Evolutionary conservation across 1,140 invertebrate species (phyloP).

Genomic region (Pararge aegeria): DNA sequence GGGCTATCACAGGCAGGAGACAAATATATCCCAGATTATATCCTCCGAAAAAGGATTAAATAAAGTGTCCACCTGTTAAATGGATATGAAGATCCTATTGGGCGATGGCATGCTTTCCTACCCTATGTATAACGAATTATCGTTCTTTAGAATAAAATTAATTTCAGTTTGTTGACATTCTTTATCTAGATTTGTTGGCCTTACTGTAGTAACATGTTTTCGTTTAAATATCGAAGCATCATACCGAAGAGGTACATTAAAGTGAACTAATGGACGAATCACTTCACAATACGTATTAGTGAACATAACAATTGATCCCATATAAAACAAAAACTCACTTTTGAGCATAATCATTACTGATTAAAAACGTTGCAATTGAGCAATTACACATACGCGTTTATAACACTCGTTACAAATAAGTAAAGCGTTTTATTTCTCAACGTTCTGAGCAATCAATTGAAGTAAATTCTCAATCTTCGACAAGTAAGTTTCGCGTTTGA

Average conservation of each 20-base stretch:
- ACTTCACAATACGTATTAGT: slow-evolving; percentile 34
- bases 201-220: slow-evolving; percentile 26
- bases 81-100: no score
- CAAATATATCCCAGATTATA: no score
- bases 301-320: slow-evolving; percentile 47
- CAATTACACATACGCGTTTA: slow-evolving; percentile 51
- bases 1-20: no score
- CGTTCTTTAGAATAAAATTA: no score
- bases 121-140: no score
- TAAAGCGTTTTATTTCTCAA: slow-evolving; percentile 39
- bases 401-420: slow-evolving; percentile 29
- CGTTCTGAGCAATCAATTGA: slow-evolving; percentile 47
- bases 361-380: slow-evolving; percentile 66
- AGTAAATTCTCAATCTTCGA: slow-evolving; percentile 31
- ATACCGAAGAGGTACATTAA: slow-evolving; percentile 31
- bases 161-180: no score
- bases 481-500: slow-evolving; percentile 22
- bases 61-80: no score
- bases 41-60: no score
- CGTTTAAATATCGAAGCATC: slow-evolving; percentile 30
- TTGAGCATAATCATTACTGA: slow-evolving; percentile 70
- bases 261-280: slow-evolving; percentile 43
- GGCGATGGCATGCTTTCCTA: no score
- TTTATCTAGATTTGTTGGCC: no score
- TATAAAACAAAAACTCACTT: slow-evolving; percentile 60